Evolutionary conservation across 2,113 vertebrate genomes (phyloP).

Genomic region (Penelope pileata): DNA sequence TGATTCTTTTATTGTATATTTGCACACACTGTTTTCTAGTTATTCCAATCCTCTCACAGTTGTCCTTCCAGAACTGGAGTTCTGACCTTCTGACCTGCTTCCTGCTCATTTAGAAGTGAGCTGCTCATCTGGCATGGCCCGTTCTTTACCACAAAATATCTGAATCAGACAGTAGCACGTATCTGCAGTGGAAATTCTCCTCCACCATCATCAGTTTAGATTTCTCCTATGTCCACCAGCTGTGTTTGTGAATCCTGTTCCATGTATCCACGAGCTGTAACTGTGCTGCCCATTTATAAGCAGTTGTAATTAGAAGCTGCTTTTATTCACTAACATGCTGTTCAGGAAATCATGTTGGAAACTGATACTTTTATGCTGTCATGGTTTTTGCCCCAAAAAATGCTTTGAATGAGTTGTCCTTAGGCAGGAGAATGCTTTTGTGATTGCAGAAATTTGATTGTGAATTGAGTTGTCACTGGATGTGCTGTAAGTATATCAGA

Average conservation of each 20-base stretch:
- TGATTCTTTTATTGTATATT: not conserved
- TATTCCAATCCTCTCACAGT: not conserved
- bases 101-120: not conserved
- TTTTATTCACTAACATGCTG: not conserved
- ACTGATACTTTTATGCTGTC: not conserved
- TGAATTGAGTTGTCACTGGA: not conserved
- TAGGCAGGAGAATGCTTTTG: not conserved
- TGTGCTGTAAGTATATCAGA: not conserved
- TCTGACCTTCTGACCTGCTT: not conserved
- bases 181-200: not conserved
- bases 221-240: not conserved
- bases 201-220: accelerated
- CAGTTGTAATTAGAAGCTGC: not conserved
- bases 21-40: not conserved
- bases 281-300: not conserved
- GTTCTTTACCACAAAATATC: not conserved
- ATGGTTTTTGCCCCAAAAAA: not conserved
- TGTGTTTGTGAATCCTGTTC: not conserved
- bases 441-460: not conserved
- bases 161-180: not conserved
- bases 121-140: not conserved
- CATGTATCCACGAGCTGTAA: accelerated
- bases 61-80: not conserved
- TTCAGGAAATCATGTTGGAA: not conserved
- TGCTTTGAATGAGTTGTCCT: not conserved